Evolutionary conservation across 2,113 vertebrate species (phyloP).

Genomic region (Heliornis fulica): DNA sequence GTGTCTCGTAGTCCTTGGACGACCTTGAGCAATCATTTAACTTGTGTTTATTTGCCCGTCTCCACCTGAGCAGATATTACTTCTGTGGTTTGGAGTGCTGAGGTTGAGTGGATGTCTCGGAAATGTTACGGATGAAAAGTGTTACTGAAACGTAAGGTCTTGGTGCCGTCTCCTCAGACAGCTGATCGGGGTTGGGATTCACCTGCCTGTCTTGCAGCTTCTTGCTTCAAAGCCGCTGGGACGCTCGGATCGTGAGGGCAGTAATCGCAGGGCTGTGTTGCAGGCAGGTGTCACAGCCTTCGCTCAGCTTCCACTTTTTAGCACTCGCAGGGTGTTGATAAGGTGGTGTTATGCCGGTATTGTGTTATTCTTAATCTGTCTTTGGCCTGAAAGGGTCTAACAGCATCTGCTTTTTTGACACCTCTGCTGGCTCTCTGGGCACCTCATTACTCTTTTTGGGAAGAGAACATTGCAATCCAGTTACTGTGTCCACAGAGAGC

Average conservation of each 20-base stretch:
- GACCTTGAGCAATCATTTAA: constrained; percentile 61
- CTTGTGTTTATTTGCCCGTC: constrained; percentile 13
- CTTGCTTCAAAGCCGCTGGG: constrained; percentile 26
- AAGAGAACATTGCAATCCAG: background rate
- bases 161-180: background rate
- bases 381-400: constrained; percentile 12
- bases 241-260: background rate
- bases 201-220: background rate
- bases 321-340: background rate
- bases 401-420: constrained; percentile 16
- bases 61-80: constrained; percentile 26
- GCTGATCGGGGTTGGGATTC: background rate
- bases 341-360: background rate
- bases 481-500: background rate
- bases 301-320: background rate
- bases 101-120: background rate
- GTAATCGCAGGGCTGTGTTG: background rate
- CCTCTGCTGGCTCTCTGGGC: background rate
- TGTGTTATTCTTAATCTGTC: constrained; percentile 26
- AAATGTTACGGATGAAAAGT: background rate
- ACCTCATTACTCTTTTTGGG: constrained; percentile 22
- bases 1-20: background rate
- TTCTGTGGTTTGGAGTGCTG: constrained; percentile 27
- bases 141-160: background rate
- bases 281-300: background rate